Evolutionary conservation across 1,140 invertebrate species (phyloP).

Genomic region (Polyergus mexicanus): DNA sequence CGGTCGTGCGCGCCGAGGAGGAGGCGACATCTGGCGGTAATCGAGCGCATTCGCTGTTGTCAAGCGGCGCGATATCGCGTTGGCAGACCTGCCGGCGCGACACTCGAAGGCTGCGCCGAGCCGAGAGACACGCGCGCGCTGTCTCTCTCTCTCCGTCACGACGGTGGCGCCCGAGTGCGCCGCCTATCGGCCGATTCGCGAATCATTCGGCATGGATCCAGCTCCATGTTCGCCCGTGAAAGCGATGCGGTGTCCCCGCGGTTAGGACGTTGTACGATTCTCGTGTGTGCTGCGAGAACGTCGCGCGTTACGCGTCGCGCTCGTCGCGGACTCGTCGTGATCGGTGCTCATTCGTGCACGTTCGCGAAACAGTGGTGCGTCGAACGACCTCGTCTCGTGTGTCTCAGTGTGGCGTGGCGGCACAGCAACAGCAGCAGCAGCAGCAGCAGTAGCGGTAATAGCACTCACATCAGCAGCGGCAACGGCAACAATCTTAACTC

Average conservation of each 20-base stretch:
- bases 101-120: slow-evolving; percentile 37
- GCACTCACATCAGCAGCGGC: background rate
- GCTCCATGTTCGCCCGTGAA: slow-evolving; percentile 83
- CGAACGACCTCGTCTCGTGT: slow-evolving; percentile 59
- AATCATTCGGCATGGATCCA: slow-evolving; percentile 80
- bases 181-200: slow-evolving; percentile 63
- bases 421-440: slow-evolving; percentile 34
- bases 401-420: slow-evolving; percentile 70
- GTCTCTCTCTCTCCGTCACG: background rate
- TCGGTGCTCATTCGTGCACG: slow-evolving; percentile 34
- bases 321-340: slow-evolving; percentile 22
- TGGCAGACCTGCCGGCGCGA: slow-evolving; percentile 42
- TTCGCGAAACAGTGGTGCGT: slow-evolving; percentile 48
- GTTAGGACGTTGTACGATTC: slow-evolving; percentile 81
- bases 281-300: slow-evolving; percentile 78
- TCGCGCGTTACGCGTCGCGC: slow-evolving; percentile 54
- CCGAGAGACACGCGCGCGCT: background rate
- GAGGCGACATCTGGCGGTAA: slow-evolving; percentile 8
- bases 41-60: slow-evolving; percentile 26
- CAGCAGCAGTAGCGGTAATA: background rate
- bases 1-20: background rate
- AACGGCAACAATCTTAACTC: background rate
- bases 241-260: slow-evolving; percentile 83
- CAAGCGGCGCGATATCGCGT: slow-evolving; percentile 42
- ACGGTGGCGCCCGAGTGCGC: slow-evolving; percentile 14